phyloP scores from a whole-genome alignment of 2,113 vertebrate species.

The Arizona elegans region DNA sequence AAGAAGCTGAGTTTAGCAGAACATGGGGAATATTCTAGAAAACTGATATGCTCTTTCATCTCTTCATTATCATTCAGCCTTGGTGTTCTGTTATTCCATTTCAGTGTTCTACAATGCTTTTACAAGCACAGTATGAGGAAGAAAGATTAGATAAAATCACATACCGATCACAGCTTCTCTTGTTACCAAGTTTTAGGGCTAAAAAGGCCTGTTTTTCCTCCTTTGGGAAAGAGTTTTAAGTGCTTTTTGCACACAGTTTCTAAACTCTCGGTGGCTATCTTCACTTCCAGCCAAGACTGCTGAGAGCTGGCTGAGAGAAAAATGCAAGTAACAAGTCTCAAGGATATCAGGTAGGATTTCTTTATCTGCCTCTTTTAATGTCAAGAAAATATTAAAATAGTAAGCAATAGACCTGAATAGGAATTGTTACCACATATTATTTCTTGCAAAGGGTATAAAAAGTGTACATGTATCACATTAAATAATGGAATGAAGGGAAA shows the following conservation, averaged over 20 bases:
- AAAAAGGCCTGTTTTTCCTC: background rate
- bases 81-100: slow-evolving; percentile 15
- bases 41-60: background rate
- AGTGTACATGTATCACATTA: background rate
- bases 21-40: background rate
- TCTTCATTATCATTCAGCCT: background rate
- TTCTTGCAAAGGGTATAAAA: background rate
- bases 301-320: background rate
- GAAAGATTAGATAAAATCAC: slow-evolving; percentile 21
- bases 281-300: background rate
- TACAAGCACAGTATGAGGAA: background rate
- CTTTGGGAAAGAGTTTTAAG: background rate
- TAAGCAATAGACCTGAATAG: background rate
- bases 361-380: background rate
- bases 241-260: slow-evolving; percentile 5
- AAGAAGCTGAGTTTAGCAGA: background rate
- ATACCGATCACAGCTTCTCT: background rate
- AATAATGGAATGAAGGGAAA: background rate
- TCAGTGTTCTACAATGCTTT: background rate
- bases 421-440: background rate
- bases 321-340: background rate
- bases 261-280: background rate
- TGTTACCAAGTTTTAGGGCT: background rate
- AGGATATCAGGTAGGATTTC: background rate
- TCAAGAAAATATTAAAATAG: background rate